These are phyloP conservation scores for Urocynchramus pylzowi DNA, from an alignment of 2,113 vertebrate genomes.

Conservation along the genomic window DNA sequence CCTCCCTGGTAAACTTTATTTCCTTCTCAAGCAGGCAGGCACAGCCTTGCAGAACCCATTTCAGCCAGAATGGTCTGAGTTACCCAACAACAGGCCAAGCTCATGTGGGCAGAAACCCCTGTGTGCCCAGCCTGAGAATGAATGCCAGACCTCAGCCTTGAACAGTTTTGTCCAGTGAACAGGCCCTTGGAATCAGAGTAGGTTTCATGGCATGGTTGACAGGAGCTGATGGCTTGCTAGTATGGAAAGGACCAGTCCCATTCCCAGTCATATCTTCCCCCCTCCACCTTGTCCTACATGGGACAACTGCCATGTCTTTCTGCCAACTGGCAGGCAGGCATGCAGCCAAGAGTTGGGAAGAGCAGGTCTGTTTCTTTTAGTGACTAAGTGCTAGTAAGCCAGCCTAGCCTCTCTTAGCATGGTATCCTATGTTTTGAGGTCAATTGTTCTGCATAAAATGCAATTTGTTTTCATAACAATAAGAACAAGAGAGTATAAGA, in stretches of 20 bases:
- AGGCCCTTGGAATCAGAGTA: background rate
- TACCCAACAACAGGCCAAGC: background rate
- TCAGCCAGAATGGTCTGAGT: background rate
- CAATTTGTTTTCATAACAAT: background rate
- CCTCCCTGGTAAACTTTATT: background rate
- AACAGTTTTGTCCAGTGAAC: background rate
- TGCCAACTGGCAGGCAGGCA: background rate
- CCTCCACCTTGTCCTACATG: background rate
- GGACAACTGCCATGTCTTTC: background rate
- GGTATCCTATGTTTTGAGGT: background rate
- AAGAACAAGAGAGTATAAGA: background rate
- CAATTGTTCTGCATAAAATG: background rate
- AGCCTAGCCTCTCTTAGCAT: background rate
- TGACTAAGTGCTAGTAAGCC: background rate
- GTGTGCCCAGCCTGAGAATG: background rate
- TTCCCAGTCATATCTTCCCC: background rate
- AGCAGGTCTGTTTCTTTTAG: background rate
- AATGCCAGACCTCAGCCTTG: background rate
- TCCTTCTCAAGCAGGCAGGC: background rate
- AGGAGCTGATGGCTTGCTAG: background rate
- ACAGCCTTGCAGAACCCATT: background rate
- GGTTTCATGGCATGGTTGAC: background rate
- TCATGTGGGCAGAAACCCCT: background rate
- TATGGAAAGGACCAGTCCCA: background rate
- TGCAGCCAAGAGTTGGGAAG: background rate